Evolutionary conservation across 2,888 invertebrate genomes (phyloP), one percentile per base, ranked within the genome.

Genomic region (Latrodectus hesperus): DNA sequence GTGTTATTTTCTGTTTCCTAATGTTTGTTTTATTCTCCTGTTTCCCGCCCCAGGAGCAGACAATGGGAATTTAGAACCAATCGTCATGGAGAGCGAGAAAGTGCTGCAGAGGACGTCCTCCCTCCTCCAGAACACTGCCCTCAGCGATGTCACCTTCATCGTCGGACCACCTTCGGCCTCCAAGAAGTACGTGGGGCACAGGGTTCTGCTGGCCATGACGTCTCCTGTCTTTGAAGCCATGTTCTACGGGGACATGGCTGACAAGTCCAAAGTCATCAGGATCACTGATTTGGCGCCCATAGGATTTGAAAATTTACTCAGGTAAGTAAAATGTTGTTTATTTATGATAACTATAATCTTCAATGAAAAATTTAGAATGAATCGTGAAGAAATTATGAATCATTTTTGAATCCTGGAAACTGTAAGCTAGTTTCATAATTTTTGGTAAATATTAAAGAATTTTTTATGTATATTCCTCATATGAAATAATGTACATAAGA

Each of bases 41-140:
- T 65, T 67, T 79, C 17, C 49, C 55, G 26, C 49, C 60, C 60
- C 64, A 52, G n/a, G 70, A 70, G 80, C 80, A 87, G 86, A 26
- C n/a, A 49, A 64, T 77, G 77, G 72, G 10, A 26, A 67, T 65
- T 49, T 68, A 71, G 77, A 22, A 26, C 73, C 74, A 84, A 53
- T 81, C 80, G 72, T 75, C 81, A 89, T 88, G 88, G 89, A 88
- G 83, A 89, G 89, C 75, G 88, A 89, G 78, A 88, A 88, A 84
- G 88, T 89, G 51, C 80, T 89, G 84, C 86, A 89, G 83, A 71
- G 89, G 83, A 89, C 89, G 12, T 89, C 89, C 49, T 88, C 88
- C 72, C 88, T 89, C 60, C 86, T 92, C 67, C 92, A 92, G 88
- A 90, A 90, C 86, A 90, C 90, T 67, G 90, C 90, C 51, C 89